Evolutionary conservation across 2,113 vertebrate species (phyloP), one percentile per base, ranked within the genome.

Genomic region (Ammospiza caudacuta): DNA sequence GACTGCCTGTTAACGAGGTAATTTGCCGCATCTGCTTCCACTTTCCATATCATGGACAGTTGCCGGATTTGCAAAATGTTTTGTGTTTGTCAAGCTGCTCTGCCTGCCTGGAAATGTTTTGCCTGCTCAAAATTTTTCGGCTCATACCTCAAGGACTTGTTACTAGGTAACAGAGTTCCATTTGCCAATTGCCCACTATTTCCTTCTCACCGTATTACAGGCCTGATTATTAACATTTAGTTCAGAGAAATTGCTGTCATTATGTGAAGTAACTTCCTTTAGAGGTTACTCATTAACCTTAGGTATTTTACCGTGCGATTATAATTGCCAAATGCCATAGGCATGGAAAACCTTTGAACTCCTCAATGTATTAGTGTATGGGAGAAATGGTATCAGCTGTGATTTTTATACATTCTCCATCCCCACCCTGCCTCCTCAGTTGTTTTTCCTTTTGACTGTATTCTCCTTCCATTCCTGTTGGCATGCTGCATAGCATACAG

Each of bases 161-260:
- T 98, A 98, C 99, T 98, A 98, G 97, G 98, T 98, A 99, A 98
- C 98, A 97, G 96, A 97, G 97, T 97, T 97, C 98, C 98, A 98
- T 98, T 98, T 97, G 97, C 97, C 97, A 97, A 97, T 98, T 98
- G 99, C 98, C 95, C 98, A 98, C 98, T 98, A 98, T 99, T 99
- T 99, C 98, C 98, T 99, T 97, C 97, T 98, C 98, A 95, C 97
- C 89, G 92, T 97, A 98, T 98, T 97, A 98, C 98, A 98, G 98
- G 97, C 98, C 98, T 98, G 98, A 98, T 99, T 99, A 99, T 98
- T 98, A 98, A 98, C 98, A 95, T 99, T 98, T 98, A 99, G 98
- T 98, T 98, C 98, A 98, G 98, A 98, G 98, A 98, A 99, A 99
- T 99, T 99, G 98, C 98, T 98, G 98, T 99, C 98, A 99, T 99